Base-by-base conservation (phyloP, 2,888 invertebrate species). In the Nymphalis c-album region DNA sequence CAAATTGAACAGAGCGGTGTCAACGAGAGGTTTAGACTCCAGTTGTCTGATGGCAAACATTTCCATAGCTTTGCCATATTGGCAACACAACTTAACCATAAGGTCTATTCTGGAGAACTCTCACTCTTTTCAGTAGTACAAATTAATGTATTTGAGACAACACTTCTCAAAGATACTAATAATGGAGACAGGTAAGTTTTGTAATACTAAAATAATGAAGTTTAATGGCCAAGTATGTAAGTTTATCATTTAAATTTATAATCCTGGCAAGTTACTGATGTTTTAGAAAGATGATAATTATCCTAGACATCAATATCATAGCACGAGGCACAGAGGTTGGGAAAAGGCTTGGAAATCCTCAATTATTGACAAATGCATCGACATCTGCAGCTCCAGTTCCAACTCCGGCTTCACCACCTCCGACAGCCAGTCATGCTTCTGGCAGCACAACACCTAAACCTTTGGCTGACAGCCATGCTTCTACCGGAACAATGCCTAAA, bases 11-110 rank as follows among this genome's bases (percentile, higher is more conserved):
- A 95, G 1, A 94, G 93, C 69, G 93, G 93, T 22, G 92, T 93
- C 7, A 93, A 93, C 62, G 97, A 97, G 73, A 94, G 98, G 60
- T 97, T 95, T 80, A 93, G 98, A 7, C 86, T 98, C 6, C 91
- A 98, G 0, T 93, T 98, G 16, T 98, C 98, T 0, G 98, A 98
- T 93, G 98, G 98, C 0, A 93, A 94, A 74, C 94, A 96, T 84
- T 93, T 95, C 4, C 96, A 96, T 81, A 97, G 97, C 64, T 97
- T 96, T 87, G 98, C 98, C 0, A 98, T 99, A 98, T 90, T 98
- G 70, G 97, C 97, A 0, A 97, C 97, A 13, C 88, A 96, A 68
- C 88, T 94, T 6, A 94, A 94, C 77, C 92, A 94, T 64, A 93
- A 94, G 82, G 90, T 95, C 70, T 92, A 93, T 35, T 93, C 93